Base-by-base conservation (phyloP, 2,888 invertebrate genomes). In the Thalpophila matura region DNA sequence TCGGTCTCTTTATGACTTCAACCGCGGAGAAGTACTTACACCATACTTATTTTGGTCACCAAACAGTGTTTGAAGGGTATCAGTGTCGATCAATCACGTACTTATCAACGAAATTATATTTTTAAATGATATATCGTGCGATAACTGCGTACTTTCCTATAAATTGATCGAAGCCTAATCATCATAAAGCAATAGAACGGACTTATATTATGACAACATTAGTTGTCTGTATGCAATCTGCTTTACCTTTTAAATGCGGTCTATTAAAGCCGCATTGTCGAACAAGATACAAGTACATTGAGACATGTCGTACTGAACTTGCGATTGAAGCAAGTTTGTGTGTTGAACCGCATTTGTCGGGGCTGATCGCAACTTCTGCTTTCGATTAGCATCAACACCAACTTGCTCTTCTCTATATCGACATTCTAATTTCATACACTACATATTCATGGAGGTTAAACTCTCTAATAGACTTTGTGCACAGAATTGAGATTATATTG, bases 261-360 rank as follows among this genome's bases (percentile, higher is more conserved):
- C 53, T 61, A 68, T 57, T 55, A 60, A 70, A 70, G 35, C 29
- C 22, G 10, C 50, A 59, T 51, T 49, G 57, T 51, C 55, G 42
- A 49, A 6, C 18, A 46, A 40, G 64, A 53, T 45, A 53, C 37
- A 43, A 62, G 27, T 73, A 55, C 40, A 56, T 27, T 22, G 43
- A 54, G 45, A 62, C 45, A 20, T 53, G 40, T 58, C 26, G 7
- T 12, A 38, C 27, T 50, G 51, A 81, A 86, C 75, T 84, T 80
- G 62, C 75, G 66, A 63, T 75, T 65, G 22, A 76, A 81, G 68
- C 79, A 91, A 91, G 90, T 92, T 92, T 84, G 88, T 86, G 83
- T 81, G 87, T 86, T 85, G 86, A 88, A 92, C 93, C 93, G 89
- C 92, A 92, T 89, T 90, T 86, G 91, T 89, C 90, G 85, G 83